Evolutionary conservation across 92 coral and sea anemone species (phyloP).

Genomic region (Virgularia gustaviana): DNA sequence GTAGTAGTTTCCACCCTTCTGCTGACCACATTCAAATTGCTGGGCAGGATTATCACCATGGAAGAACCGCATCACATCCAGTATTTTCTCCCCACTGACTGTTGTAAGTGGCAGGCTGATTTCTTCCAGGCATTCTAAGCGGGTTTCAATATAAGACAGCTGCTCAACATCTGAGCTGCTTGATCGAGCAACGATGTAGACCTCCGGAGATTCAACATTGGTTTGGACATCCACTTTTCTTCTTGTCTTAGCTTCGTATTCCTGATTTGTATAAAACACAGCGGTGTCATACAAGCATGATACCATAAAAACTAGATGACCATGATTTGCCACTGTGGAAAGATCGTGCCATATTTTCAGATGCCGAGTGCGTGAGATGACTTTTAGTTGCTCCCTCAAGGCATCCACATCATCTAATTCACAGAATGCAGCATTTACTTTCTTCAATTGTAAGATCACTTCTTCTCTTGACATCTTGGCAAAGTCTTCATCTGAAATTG

Average conservation of each 20-base stretch:
- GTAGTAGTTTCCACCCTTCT: no score
- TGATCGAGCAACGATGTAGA: no score
- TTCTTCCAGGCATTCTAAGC: no score
- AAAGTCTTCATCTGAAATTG: not conserved
- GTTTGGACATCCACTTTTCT: constrained; percentile 4
- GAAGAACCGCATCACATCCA: no score
- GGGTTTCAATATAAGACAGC: no score
- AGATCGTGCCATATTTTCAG: constrained; percentile 26
- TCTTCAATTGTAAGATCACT: not conserved
- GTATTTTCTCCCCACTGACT: no score
- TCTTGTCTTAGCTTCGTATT: constrained; percentile 6
- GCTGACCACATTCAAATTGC: no score
- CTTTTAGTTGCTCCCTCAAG: not conserved
- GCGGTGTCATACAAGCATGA: constrained; percentile 1
- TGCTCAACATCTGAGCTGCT: no score
- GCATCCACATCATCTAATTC: not conserved
- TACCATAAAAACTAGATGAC: constrained; percentile 9
- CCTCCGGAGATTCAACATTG: no score
- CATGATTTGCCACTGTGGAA: constrained; percentile 14
- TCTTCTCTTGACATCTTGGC: constrained; percentile 23
- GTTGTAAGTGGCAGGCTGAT: no score
- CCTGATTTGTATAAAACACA: no score
- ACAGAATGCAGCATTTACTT: not conserved
- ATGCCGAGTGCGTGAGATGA: not conserved
- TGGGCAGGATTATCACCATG: no score